Percentiles rank a stretch among this genome's conserved stretches.
Evolutionary conservation across 2,113 vertebrate species (phyloP).

Genomic region (Psephotus haematonotus): DNA sequence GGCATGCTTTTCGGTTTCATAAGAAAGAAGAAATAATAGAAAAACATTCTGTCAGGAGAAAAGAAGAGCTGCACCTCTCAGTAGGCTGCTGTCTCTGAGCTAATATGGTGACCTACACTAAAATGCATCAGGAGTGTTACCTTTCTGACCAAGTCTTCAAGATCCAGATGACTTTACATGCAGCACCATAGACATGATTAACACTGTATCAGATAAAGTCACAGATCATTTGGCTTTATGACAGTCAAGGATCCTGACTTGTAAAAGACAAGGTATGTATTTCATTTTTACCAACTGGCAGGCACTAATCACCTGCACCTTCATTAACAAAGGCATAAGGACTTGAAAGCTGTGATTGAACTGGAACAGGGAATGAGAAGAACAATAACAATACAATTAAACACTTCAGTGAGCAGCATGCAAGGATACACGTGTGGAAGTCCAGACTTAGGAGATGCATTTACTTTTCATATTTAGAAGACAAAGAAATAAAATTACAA

Average conservation of each 20-base stretch:
- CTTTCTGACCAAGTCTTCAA: neutral
- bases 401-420: neutral
- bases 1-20: neutral
- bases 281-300: neutral
- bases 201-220: neutral
- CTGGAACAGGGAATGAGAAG: neutral
- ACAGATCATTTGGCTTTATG: neutral
- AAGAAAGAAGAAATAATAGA: neutral
- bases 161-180: neutral
- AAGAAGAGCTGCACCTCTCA: neutral
- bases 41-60: neutral
- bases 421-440: neutral
- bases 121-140: neutral
- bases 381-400: neutral
- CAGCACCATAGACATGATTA: neutral
- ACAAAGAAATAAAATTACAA: neutral
- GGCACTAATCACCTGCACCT: neutral
- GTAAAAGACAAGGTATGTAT: neutral
- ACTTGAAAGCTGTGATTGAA: neutral
- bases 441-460: neutral
- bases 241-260: neutral
- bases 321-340: neutral
- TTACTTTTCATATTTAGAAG: neutral
- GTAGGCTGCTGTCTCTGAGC: neutral
- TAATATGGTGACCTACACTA: neutral